Conservation (phyloP, 2,888 invertebrate genomes). For the Leptinotarsa tumamoca region DNA sequence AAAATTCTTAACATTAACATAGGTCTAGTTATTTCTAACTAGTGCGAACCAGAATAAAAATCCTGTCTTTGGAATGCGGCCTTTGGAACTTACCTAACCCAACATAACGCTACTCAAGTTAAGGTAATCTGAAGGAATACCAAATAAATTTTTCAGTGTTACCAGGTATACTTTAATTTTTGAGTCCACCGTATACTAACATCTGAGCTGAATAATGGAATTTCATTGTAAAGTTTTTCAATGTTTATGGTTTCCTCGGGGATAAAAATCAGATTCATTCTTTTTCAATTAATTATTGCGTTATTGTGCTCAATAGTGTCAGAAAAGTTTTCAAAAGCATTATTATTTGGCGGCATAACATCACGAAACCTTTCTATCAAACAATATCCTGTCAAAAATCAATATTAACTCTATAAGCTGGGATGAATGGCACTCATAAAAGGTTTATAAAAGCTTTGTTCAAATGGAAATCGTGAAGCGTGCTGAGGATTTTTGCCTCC, state of each 20-base stretch:
- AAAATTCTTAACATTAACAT: too few species aligned
- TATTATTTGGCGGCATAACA: conserved; percentile 32
- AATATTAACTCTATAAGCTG: conserved; percentile 53
- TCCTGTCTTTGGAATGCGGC: too few species aligned
- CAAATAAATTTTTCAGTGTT: too few species aligned
- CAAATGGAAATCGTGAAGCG: conserved; percentile 52
- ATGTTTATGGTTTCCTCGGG: not conserved
- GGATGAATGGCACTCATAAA: conserved; percentile 50
- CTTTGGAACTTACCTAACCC: too few species aligned
- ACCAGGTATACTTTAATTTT: too few species aligned
- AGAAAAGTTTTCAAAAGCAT: conserved; percentile 42
- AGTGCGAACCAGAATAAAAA: too few species aligned
- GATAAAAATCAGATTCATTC: conserved; percentile 31
- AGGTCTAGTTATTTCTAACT: too few species aligned
- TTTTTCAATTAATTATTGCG: conserved; percentile 42
- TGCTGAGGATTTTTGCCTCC: conserved; percentile 38
- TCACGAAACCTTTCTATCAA: conserved; percentile 50
- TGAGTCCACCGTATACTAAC: not conserved
- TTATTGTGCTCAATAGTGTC: conserved; percentile 38
- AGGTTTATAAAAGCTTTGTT: conserved; percentile 53
- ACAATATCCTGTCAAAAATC: conserved; percentile 52
- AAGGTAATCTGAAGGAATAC: too few species aligned
- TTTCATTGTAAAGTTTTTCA: not conserved
- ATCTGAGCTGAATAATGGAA: not conserved
- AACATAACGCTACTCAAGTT: too few species aligned